Conservation (phyloP, 2,888 invertebrate genomes). For the Opisthograptis luteolata region DNA sequence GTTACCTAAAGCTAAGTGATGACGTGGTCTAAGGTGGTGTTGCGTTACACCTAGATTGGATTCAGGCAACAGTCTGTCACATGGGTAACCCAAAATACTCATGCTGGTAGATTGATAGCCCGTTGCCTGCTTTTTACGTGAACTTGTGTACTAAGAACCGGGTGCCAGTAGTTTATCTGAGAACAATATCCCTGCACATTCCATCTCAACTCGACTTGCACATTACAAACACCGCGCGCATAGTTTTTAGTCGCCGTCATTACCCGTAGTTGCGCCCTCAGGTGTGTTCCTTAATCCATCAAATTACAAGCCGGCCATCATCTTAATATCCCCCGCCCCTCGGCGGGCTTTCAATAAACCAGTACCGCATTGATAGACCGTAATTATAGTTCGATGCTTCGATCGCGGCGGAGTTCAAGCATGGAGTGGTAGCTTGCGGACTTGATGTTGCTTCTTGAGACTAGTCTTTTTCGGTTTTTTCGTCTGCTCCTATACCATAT, state of each 20-base stretch:
- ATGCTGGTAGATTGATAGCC: too few relatives aligned
- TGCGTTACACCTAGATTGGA: too few relatives aligned
- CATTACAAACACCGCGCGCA: conserved; percentile 45
- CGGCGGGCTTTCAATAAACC: conserved; percentile 78
- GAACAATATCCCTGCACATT: not conserved
- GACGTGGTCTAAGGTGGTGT: too few relatives aligned
- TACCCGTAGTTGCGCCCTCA: conserved; percentile 70
- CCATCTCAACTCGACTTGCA: conserved; percentile 18
- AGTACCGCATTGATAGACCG: conserved; percentile 79
- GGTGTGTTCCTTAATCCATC: conserved; percentile 80
- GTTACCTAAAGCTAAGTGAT: too few relatives aligned
- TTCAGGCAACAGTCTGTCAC: too few relatives aligned
- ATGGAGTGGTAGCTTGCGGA: conserved; percentile 15
- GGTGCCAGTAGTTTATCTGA: not conserved
- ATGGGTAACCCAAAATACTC: too few relatives aligned
- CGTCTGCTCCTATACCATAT: conserved; percentile 35
- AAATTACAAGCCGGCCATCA: conserved; percentile 81
- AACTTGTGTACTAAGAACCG: too few relatives aligned
- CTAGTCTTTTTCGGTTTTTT: not conserved
- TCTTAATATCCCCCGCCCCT: conserved; percentile 81
- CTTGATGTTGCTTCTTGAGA: conserved; percentile 1
- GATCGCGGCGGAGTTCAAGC: conserved; percentile 37
- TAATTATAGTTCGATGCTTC: conserved; percentile 68
- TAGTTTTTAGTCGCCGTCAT: conserved; percentile 70
- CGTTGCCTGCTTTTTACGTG: too few relatives aligned